Conservation (phyloP, 2,113 vertebrate species). For the Thamnophis sirtalis region DNA sequence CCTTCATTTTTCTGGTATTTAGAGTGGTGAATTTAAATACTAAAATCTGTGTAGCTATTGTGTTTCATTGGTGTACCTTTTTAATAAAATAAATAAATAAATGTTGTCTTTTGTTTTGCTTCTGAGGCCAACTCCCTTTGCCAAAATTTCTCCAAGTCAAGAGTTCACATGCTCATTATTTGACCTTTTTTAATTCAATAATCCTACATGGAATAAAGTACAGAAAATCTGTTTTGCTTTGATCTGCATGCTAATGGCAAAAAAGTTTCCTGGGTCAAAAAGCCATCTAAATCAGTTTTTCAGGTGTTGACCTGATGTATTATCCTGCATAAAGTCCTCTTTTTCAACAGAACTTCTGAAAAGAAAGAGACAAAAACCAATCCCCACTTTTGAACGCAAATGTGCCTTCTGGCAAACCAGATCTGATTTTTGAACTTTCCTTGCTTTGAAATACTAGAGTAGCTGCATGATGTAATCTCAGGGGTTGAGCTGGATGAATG, state of each 20-base stretch:
- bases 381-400: slow-evolving; percentile 19
- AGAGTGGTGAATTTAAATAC: background rate
- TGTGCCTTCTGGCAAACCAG: slow-evolving; percentile 35
- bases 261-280: background rate
- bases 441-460: slow-evolving; percentile 25
- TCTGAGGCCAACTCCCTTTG: background rate
- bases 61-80: background rate
- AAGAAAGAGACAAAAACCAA: background rate
- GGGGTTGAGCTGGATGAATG: slow-evolving; percentile 32
- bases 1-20: background rate
- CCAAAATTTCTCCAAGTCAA: background rate
- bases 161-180: background rate
- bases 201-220: background rate
- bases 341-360: slow-evolving; percentile 32
- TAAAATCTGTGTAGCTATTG: background rate
- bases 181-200: background rate
- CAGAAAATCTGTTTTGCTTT: background rate
- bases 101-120: background rate
- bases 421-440: slow-evolving; percentile 34
- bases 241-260: background rate
- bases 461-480: slow-evolving; percentile 16
- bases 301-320: background rate
- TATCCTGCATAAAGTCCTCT: slow-evolving; percentile 10
- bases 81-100: background rate
- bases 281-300: background rate